phyloP scores from a whole-genome alignment of 2,888 invertebrate genomes.

The Campoplex nolae region DNA sequence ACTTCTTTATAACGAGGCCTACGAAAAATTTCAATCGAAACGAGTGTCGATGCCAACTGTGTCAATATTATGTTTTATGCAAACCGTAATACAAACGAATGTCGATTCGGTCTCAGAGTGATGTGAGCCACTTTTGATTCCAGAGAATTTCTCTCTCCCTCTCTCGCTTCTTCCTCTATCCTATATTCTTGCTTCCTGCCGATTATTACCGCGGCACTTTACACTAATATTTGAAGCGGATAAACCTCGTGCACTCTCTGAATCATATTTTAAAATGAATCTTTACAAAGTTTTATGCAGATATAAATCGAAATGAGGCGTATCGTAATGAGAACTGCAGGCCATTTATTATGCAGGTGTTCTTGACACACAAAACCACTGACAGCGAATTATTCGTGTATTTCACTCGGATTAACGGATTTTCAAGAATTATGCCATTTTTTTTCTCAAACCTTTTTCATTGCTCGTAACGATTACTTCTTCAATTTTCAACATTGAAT shows the following conservation, averaged over 20 bases:
- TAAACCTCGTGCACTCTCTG: background rate
- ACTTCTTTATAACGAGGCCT: background rate
- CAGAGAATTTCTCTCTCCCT: background rate
- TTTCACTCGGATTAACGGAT: background rate
- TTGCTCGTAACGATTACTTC: background rate
- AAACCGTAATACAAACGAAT: slow-evolving; percentile 47
- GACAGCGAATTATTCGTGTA: background rate
- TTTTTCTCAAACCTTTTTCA: background rate
- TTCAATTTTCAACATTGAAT: background rate
- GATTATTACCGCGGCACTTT: background rate
- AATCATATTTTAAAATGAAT: background rate
- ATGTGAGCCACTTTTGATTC: slow-evolving; percentile 61
- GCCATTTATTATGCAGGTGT: too few species aligned
- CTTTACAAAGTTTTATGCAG: slow-evolving; percentile 3
- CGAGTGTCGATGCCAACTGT: slow-evolving; percentile 56
- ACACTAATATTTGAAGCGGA: background rate
- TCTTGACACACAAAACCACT: background rate
- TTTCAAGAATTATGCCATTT: background rate
- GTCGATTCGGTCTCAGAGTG: slow-evolving; percentile 42
- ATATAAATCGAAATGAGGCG: background rate
- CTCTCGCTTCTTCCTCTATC: background rate
- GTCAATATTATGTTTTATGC: slow-evolving; percentile 66
- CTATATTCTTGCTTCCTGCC: background rate
- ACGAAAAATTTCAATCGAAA: slow-evolving; percentile 15
- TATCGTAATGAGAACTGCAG: too few species aligned